Conservation (phyloP, 1,140 invertebrate species). For the Ptiloglossa arizonensis region DNA sequence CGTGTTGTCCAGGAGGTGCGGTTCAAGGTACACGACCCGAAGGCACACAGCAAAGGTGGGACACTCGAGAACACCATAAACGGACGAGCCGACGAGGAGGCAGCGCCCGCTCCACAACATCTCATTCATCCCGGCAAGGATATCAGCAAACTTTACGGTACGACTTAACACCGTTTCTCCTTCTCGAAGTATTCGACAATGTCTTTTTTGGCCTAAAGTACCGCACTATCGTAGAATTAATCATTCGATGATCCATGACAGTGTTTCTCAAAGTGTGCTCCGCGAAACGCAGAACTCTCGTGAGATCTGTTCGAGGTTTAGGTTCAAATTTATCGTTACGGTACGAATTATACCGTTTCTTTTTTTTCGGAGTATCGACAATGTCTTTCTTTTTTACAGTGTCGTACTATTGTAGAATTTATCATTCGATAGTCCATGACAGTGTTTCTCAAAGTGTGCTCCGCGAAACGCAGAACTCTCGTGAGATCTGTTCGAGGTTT, state of each 20-base stretch:
- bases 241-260: too few species aligned
- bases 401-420: neutral
- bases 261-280: too few species aligned
- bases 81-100: conserved; percentile 87
- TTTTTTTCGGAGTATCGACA: too few species aligned
- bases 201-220: neutral
- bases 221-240: neutral
- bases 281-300: too few species aligned
- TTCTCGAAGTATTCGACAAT: too few species aligned
- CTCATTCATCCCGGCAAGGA: conserved; percentile 91
- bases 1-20: conserved; percentile 94
- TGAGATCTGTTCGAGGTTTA: too few species aligned
- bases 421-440: too few species aligned
- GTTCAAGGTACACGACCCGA: conserved; percentile 96
- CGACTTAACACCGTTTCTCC: conserved; percentile 7
- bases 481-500: too few species aligned
- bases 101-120: conserved; percentile 87
- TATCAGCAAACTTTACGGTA: conserved; percentile 91
- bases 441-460: too few species aligned
- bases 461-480: too few species aligned
- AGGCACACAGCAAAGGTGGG: conserved; percentile 94
- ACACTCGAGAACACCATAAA: conserved; percentile 95
- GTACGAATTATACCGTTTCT: conserved; percentile 57
- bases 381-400: neutral
- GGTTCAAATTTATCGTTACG: too few species aligned